These are phyloP conservation scores for Pinctada fucata DNA, from an alignment of 2,888 invertebrate species.

Conservation along the genomic window DNA sequence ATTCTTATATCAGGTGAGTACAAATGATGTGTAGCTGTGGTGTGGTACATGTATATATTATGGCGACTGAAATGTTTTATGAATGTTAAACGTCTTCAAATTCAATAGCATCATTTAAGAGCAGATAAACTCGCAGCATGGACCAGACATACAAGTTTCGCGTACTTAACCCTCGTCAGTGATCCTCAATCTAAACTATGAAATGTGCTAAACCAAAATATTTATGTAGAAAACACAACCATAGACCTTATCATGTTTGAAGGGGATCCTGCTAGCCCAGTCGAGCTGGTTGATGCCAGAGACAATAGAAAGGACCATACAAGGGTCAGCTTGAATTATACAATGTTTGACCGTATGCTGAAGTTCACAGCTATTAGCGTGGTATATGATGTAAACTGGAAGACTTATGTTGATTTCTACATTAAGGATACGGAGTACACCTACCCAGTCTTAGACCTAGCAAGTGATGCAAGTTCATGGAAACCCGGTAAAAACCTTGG, in stretches of 20 bases:
- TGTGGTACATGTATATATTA: neutral
- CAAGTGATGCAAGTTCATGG: slow-evolving; percentile 57
- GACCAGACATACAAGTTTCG: too few relatives aligned
- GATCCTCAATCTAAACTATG: too few relatives aligned
- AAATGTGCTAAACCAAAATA: too few relatives aligned
- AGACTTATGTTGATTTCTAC: slow-evolving; percentile 33
- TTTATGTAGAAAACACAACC: too few relatives aligned
- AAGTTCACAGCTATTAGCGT: slow-evolving; percentile 33
- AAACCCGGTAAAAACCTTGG: slow-evolving; percentile 36
- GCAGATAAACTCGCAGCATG: too few relatives aligned
- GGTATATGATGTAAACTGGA: slow-evolving; percentile 29
- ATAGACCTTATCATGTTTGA: neutral
- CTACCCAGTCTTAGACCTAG: slow-evolving; percentile 47
- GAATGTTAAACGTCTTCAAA: too few relatives aligned
- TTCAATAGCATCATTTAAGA: too few relatives aligned
- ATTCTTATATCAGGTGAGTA: slow-evolving; percentile 44
- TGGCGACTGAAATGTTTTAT: neutral
- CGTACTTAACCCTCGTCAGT: too few relatives aligned
- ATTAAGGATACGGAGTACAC: slow-evolving; percentile 38
- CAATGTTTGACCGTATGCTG: neutral
- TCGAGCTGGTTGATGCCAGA: neutral
- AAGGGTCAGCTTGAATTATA: neutral
- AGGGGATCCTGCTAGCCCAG: slow-evolving; percentile 4
- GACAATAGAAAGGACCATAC: neutral
- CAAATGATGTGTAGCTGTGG: neutral